A percentile compares a stretch with the other conserved stretches of the same genome.
Conservation (phyloP, 2,888 invertebrate species). For the Eubasilissa splendida region DNA sequence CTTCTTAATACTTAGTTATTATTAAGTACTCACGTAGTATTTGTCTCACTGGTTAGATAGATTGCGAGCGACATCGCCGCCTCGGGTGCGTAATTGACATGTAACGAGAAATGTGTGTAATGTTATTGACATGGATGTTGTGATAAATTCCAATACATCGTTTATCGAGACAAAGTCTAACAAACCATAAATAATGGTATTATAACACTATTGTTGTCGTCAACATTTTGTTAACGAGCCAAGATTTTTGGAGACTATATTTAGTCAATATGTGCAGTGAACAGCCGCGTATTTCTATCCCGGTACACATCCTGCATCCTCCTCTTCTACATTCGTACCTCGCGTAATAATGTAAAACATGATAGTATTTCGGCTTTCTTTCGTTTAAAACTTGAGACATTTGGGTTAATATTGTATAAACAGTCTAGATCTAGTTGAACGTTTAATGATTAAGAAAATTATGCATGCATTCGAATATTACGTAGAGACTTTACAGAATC, state of each 20-base stretch:
- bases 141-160: constrained; percentile 21
- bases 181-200: constrained; percentile 17
- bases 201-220: background rate
- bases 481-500: too few relatives aligned
- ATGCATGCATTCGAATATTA: too few relatives aligned
- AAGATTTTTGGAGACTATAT: background rate
- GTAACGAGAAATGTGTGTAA: constrained; percentile 17
- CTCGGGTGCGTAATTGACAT: background rate
- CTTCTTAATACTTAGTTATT: too few relatives aligned
- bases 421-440: too few relatives aligned
- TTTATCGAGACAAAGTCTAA: constrained; percentile 33
- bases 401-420: too few relatives aligned
- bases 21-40: too few relatives aligned
- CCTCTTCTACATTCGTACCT: too few relatives aligned
- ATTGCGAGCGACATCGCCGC: background rate
- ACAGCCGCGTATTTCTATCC: background rate
- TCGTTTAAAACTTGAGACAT: too few relatives aligned
- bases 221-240: background rate
- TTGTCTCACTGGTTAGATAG: background rate
- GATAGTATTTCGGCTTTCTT: too few relatives aligned
- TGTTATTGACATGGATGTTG: constrained; percentile 34
- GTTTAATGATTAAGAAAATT: too few relatives aligned
- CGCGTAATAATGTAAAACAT: too few relatives aligned
- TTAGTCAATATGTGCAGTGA: background rate
- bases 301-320: background rate